Base-by-base conservation (phyloP, 2,797 vertebrate genomes). In the Podarcis siculus region DNA sequence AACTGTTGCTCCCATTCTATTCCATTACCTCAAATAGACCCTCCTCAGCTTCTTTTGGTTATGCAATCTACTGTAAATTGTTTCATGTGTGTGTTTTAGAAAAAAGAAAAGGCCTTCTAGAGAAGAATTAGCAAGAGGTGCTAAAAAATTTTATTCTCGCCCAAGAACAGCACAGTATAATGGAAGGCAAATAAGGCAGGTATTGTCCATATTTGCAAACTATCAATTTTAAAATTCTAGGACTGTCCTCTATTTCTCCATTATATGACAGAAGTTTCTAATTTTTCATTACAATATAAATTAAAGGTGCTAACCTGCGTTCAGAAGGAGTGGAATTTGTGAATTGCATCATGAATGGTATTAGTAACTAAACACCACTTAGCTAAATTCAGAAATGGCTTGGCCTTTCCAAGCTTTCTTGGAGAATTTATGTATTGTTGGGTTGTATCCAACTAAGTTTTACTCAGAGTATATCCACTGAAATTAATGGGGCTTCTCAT, bases 11-110 rank as follows among this genome's bases (percentile, higher is more conserved):
- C 75, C 58, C 49, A 79, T 84, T 87, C 13, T 67, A n/a, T 73
- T 83, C 92, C 95, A 95, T 95, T 94, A 92, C 87, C 82, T 92
- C 10, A 10, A 80, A 89, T 85, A 90, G 10, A 86, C 90, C 90
- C 61, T 83, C 30, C 32, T 15, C 6, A 10, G 64, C 12, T 32
- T 75, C 21, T 82, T 27, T 66, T 13, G n/a, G 72, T 80, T 86
- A 39, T 61, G 58, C 42, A 82, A 82, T 80, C 39, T 73, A 67
- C 39, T 32, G 25, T 42, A 71, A n/a, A 39, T 37, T 69, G 37
- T 75, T 15, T 55, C 49, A 21, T 55, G 21, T 58, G 15, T 8
- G 35, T 30, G 71, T 19, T 32, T 73, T 71, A 55, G 27, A 39
- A 73, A 32, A n/a, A 10, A 1, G 3, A 3, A 23, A 21, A 55